Conservation (phyloP, 2,113 vertebrate species). For the Cheilinus undulatus region DNA sequence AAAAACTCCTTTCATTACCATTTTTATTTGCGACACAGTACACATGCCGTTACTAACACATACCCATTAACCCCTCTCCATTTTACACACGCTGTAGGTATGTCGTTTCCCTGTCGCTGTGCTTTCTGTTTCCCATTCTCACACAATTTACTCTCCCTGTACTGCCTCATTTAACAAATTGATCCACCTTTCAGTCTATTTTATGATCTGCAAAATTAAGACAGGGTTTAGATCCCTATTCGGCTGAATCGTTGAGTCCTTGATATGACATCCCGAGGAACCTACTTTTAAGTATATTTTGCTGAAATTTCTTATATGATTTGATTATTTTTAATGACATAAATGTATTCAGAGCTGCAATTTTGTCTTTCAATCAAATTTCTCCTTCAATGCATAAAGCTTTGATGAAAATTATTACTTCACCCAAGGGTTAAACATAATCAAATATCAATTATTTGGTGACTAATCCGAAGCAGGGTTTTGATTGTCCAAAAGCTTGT, state of each 20-base stretch:
- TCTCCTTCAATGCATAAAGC: slow-evolving; percentile 52
- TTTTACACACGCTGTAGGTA: slow-evolving; percentile 64
- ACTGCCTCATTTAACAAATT: slow-evolving; percentile 84
- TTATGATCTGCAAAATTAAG: slow-evolving; percentile 78
- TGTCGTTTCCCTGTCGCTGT: slow-evolving; percentile 73
- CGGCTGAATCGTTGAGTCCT: slow-evolving; percentile 66
- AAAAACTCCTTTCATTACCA: slow-evolving; percentile 54
- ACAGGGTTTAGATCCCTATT: slow-evolving; percentile 69
- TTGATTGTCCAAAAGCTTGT: slow-evolving; percentile 50
- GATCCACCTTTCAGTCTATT: slow-evolving; percentile 86
- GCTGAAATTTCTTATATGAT: slow-evolving; percentile 60
- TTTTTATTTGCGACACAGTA: slow-evolving; percentile 72
- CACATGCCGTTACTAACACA: slow-evolving; percentile 65
- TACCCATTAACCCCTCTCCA: slow-evolving; percentile 74
- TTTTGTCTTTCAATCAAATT: slow-evolving; percentile 42
- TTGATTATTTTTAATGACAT: slow-evolving; percentile 68
- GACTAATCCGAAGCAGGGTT: slow-evolving; percentile 48
- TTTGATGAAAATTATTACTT: slow-evolving; percentile 55
- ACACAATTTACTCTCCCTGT: slow-evolving; percentile 78
- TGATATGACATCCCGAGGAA: slow-evolving; percentile 34
- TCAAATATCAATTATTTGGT: slow-evolving; percentile 65
- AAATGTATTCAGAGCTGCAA: slow-evolving; percentile 85
- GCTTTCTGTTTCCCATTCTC: slow-evolving; percentile 79
- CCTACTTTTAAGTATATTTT: slow-evolving; percentile 34
- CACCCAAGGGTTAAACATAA: slow-evolving; percentile 56